Base-by-base conservation (phyloP, 2,113 vertebrate genomes). In the Copsychus sechellarum region DNA sequence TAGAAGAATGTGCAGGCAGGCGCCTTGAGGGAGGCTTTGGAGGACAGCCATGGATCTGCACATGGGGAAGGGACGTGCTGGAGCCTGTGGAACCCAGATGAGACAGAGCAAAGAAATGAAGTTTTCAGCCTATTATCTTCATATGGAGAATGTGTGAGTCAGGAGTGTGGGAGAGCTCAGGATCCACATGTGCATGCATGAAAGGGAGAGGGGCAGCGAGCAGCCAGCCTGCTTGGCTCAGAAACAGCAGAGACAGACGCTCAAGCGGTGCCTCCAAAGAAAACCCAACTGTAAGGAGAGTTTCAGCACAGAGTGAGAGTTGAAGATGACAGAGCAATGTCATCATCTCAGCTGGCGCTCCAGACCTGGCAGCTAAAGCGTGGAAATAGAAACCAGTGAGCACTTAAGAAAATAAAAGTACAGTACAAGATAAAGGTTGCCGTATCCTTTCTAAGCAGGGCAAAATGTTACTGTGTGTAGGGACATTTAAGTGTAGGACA, bases 11-110 rank as follows among this genome's bases (percentile, higher is more conserved):
- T 1, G 0, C 51, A 25, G 40, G n/a, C 70, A 79, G 24, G 36
- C 2, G 0, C 29, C 57, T 69, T 2, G 1, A 67, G 62, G 23
- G 79, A 64, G 34, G 38, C 29, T 88, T 40, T 88, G 80, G 77
- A 86, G 28, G 50, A 57, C 33, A 56, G 54, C 45, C 8, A 0
- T 43, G 36, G 50, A 48, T 83, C 26, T 0, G 1, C 43, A 65
- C 45, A 12, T 12, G n/a, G 45, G 16, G 22, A 81, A 8, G 22
- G 64, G 53, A 47, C 0, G 0, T 0, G 1, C 33, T 47, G 62
- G 53, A 88, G 67, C 47, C 64, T 84, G 64, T 36, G 81, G 64
- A 64, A 93, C 38, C 21, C 88, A 84, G 60, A 84, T 62, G 78
- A 81, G 42, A 38, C 22, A 28, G 36, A 83, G 64, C n/a, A 45